A percentile compares a stretch with the other conserved stretches of the same genome.
phyloP scores from a whole-genome alignment of 2,797 vertebrate species.

The Simalia tracyae region DNA sequence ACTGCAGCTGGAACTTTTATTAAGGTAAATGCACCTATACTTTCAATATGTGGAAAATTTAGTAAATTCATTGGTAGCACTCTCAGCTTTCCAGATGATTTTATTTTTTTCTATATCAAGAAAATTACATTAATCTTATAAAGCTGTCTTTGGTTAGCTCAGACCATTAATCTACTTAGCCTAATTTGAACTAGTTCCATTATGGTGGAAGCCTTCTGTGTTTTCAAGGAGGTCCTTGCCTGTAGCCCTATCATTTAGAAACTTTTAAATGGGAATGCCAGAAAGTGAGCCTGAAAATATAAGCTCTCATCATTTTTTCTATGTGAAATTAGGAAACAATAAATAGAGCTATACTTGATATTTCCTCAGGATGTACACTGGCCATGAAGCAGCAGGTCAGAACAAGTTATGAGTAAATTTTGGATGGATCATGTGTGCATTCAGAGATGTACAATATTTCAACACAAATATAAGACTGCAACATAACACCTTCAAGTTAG shows the following conservation, averaged over 20 bases:
- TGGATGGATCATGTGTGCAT: not conserved
- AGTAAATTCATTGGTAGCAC: not conserved
- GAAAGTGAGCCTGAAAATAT: not conserved
- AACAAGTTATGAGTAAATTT: not conserved
- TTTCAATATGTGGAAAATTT: not conserved
- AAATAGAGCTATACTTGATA: not conserved
- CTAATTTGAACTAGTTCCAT: not conserved
- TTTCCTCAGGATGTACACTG: not conserved
- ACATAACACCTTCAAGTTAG: not conserved
- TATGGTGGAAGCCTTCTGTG: not conserved
- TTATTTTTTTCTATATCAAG: not conserved
- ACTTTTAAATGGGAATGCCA: not conserved
- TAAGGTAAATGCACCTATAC: not conserved
- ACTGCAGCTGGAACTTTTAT: conserved; percentile 10
- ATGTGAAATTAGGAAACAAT: not conserved
- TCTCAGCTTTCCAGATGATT: not conserved
- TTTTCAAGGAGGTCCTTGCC: not conserved
- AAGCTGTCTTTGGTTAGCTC: not conserved
- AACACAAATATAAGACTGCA: not conserved
- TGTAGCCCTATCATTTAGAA: not conserved
- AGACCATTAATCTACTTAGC: not conserved
- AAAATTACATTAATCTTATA: not conserved
- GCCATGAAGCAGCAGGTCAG: not conserved
- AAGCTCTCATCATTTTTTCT: not conserved
- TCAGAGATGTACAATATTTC: not conserved